Percentiles rank a stretch among this genome's conserved stretches.
Conservation (phyloP, 2,797 vertebrate species). For the Pangasius macronema region DNA sequence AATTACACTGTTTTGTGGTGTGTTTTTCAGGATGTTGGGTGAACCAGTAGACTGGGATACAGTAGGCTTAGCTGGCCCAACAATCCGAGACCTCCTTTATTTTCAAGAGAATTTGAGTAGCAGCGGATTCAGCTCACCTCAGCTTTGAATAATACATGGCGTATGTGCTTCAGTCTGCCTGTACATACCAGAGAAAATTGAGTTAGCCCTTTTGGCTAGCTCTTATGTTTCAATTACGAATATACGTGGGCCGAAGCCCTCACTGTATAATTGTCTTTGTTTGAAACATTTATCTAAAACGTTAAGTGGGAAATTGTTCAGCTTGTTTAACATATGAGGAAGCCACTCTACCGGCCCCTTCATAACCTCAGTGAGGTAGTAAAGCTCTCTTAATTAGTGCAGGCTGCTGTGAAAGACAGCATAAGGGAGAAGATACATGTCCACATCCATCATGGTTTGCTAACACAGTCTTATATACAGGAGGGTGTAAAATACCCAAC, state of each 20-base stretch:
- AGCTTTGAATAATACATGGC: conserved; percentile 31
- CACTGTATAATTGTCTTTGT: conserved; percentile 56
- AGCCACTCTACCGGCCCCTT: conserved; percentile 38
- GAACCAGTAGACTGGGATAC: background rate
- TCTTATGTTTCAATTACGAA: conserved; percentile 53
- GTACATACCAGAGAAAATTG: conserved; percentile 40
- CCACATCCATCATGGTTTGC: conserved; percentile 43
- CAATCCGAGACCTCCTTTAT: background rate
- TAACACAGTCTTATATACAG: background rate
- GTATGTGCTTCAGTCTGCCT: conserved; percentile 41
- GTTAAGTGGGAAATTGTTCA: conserved; percentile 50
- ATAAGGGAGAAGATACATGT: conserved; percentile 65
- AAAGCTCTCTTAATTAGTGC: conserved; percentile 58
- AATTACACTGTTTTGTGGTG: background rate
- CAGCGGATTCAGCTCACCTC: background rate
- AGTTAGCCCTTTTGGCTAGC: conserved; percentile 48
- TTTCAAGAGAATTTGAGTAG: conserved; percentile 5
- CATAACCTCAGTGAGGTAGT: conserved; percentile 46
- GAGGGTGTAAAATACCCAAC: background rate
- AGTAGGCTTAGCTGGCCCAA: background rate
- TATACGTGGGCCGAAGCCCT: conserved; percentile 51
- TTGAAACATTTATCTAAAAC: conserved; percentile 49
- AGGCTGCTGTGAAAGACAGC: conserved; percentile 55
- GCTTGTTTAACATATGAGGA: conserved; percentile 54
- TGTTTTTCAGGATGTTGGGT: conserved; percentile 15